Evolutionary conservation across 2,797 vertebrate genomes (phyloP), one percentile per base, ranked within the genome.

Genomic region (Typhlichthys subterraneus): DNA sequence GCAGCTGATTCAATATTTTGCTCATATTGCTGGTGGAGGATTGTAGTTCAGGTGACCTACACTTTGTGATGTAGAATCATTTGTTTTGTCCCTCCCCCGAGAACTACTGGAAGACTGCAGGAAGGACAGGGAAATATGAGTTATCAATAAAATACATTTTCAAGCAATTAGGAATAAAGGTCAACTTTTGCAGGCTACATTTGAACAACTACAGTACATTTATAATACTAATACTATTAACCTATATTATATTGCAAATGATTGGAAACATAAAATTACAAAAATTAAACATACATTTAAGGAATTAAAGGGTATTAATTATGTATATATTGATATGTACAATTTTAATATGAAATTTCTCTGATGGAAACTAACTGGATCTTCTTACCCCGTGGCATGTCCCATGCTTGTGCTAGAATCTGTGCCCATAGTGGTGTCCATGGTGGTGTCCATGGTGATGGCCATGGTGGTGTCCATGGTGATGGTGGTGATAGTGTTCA

Each of bases 51-150:
- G 3, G 23, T 23, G 23, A 23, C 23, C 23, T 23, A 23, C 23
- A 23, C 19, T 19, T 19, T 19, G 19, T 19, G 19, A 19, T 17
- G 17, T 19, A 19, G 19, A 19, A 19, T 19, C 2, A 19, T 19
- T 19, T 19, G 19, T 19, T 19, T 19, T 19, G 19, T 2, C 19
- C 19, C 19, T 17, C 1, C 17, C 17, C 17, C 17, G 17, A 17
- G 17, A 17, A 19, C 87, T 89, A 77, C 88, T 87, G 75, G 89
- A 88, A 1, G 81, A 81, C 87, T 91, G 1, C 55, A 79, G 72
- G 3, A 56, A 9, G 47, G 13, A 63, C 0, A 65, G 6, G 61
- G 0, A 67, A 5, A 61, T 7, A 31, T 1, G 33, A 38, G 33
- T 38, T 38, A 5, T 38, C 7, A 8, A 38, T 38, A 38, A 5